These are phyloP conservation scores for Plagodis pulveraria DNA, from an alignment of 2,888 invertebrate species.

Conservation along the genomic window DNA sequence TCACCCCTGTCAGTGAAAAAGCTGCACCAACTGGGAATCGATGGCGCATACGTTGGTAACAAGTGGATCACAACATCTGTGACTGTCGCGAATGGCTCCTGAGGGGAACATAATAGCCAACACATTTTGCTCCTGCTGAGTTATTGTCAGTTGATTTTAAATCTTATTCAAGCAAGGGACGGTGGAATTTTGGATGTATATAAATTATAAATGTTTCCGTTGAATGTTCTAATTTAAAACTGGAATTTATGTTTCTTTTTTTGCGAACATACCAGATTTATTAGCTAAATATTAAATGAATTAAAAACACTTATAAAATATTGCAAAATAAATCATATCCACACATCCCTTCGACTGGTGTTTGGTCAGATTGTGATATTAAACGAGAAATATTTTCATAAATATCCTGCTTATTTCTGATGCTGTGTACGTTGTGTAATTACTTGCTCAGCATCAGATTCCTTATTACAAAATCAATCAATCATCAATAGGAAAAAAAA, in stretches of 20 bases:
- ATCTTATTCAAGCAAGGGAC: slow-evolving; percentile 10
- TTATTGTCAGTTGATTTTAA: slow-evolving; percentile 18
- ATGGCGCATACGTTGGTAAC: slow-evolving; percentile 39
- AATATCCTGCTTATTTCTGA: no score
- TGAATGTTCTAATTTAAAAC: slow-evolving; percentile 7
- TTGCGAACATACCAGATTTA: background rate
- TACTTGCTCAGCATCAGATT: no score
- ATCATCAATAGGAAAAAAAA: no score
- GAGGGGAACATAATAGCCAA: slow-evolving; percentile 40
- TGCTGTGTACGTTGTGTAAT: no score
- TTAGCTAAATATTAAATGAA: background rate
- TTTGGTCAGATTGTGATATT: no score
- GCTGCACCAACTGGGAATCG: slow-evolving; percentile 14
- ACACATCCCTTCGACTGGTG: no score
- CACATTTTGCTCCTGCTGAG: slow-evolving; percentile 21
- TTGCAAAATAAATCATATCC: no score
- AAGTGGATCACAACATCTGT: slow-evolving; percentile 48
- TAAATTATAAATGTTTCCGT: background rate
- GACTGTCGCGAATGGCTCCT: slow-evolving; percentile 43
- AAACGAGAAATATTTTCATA: no score
- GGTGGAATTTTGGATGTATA: slow-evolving; percentile 6
- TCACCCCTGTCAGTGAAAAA: slow-evolving; percentile 5
- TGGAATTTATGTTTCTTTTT: slow-evolving; percentile 13
- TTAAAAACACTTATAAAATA: no score
- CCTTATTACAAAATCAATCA: no score